phyloP scores from a whole-genome alignment of 2,113 vertebrate genomes.

The Mormyrus lacerda region DNA sequence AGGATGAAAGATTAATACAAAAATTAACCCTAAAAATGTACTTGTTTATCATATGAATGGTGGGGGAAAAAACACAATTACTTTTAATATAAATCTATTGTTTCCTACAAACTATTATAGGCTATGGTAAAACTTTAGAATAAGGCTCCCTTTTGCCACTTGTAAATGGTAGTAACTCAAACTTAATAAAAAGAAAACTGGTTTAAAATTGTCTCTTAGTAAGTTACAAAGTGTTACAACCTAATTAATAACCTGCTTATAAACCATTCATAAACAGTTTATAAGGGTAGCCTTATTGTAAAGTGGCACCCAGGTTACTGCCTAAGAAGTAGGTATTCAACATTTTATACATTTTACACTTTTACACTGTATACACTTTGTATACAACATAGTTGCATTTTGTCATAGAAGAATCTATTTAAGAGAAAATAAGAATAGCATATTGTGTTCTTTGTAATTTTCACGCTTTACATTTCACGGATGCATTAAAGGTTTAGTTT shows the following conservation, averaged over 20 bases:
- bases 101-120: slow-evolving; percentile 44
- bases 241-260: no score
- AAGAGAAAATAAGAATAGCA: slow-evolving; percentile 47
- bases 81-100: slow-evolving; percentile 36
- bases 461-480: background rate
- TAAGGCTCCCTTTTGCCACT: no score
- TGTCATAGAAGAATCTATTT: slow-evolving; percentile 57
- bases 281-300: no score
- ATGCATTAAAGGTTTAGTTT: background rate
- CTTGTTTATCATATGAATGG: slow-evolving; percentile 29
- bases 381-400: slow-evolving; percentile 46
- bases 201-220: no score
- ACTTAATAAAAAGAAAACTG: no score
- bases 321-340: slow-evolving; percentile 55
- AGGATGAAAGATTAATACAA: background rate
- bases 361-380: no score
- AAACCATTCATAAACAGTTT: no score
- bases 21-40: slow-evolving; percentile 31
- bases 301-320: slow-evolving; percentile 20
- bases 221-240: no score
- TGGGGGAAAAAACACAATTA: slow-evolving; percentile 11
- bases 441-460: background rate
- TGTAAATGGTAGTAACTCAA: no score
- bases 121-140: background rate
- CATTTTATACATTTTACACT: no score